Conservation (phyloP, 2,797 vertebrate species). For the Xerus rutilus region DNA sequence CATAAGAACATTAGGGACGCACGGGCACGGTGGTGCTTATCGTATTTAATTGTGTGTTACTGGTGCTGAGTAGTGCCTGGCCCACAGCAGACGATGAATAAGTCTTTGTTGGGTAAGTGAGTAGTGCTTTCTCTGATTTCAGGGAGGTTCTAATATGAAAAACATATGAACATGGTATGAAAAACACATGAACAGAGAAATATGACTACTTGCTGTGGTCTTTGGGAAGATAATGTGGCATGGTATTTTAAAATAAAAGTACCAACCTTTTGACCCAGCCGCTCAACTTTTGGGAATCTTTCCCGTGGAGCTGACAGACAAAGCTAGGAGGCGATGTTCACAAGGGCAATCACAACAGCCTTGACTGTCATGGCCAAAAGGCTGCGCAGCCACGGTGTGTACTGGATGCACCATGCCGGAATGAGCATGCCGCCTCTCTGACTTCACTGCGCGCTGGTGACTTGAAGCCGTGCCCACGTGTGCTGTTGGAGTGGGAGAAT, state of each 20-base stretch:
- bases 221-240: neutral
- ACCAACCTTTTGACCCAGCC: neutral
- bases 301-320: neutral
- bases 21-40: neutral
- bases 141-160: neutral
- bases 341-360: neutral
- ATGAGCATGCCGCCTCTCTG: neutral
- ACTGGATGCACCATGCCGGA: neutral
- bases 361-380: neutral
- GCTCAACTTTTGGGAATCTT: neutral
- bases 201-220: neutral
- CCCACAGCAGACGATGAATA: neutral
- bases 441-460: neutral
- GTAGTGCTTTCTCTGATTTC: neutral
- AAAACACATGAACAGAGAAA: neutral
- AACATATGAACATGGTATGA: too few relatives aligned
- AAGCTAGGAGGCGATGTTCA: neutral
- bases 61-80: neutral
- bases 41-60: neutral
- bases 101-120: neutral
- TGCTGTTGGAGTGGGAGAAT: neutral
- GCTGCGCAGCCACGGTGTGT: neutral
- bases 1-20: neutral
- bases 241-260: conserved; percentile 44
- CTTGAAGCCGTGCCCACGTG: neutral